Percentiles rank a stretch among this genome's conserved stretches.
These are phyloP conservation scores for Resseliella maxima DNA, from an alignment of 2,888 invertebrate genomes.

Conservation along the genomic window DNA sequence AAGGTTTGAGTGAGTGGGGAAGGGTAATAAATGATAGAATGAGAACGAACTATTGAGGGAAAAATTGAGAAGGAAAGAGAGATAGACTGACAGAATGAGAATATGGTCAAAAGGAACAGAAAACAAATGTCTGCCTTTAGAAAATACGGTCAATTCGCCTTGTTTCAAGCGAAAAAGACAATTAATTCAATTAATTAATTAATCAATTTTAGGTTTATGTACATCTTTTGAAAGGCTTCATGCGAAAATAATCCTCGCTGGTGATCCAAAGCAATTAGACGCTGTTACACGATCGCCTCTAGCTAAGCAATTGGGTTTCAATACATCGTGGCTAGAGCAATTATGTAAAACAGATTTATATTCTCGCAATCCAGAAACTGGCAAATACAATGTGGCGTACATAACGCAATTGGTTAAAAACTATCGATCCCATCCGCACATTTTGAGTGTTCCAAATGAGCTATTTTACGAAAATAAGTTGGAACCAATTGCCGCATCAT, in stretches of 20 bases:
- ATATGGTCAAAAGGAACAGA: too few relatives aligned
- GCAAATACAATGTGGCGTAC: conserved; percentile 70
- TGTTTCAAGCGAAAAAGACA: too few relatives aligned
- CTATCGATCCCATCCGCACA: conserved; percentile 78
- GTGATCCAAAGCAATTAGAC: conserved; percentile 82
- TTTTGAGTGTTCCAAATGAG: conserved; percentile 75
- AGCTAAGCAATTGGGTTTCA: conserved; percentile 22
- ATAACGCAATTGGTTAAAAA: conserved; percentile 81
- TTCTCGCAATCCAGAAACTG: conserved; percentile 59
- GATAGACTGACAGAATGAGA: too few relatives aligned
- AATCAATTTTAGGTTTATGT: conserved; percentile 23
- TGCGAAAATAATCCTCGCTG: conserved; percentile 70
- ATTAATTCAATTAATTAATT: too few relatives aligned
- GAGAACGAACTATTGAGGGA: too few relatives aligned
- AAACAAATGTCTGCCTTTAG: too few relatives aligned
- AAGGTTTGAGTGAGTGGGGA: too few relatives aligned
- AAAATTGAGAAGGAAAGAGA: too few relatives aligned
- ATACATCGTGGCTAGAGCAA: conserved; percentile 64
- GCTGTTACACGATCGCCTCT: conserved; percentile 69
- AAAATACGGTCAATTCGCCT: too few relatives aligned
- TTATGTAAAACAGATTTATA: conserved; percentile 62
- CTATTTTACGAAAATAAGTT: conserved; percentile 79
- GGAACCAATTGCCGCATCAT: conserved; percentile 63
- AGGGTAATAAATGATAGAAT: too few relatives aligned
- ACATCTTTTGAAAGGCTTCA: conserved; percentile 63